Percentiles rank a stretch among this genome's conserved stretches.
phyloP scores from a whole-genome alignment of 2,797 vertebrate species.

The Smutsia gigantea region DNA sequence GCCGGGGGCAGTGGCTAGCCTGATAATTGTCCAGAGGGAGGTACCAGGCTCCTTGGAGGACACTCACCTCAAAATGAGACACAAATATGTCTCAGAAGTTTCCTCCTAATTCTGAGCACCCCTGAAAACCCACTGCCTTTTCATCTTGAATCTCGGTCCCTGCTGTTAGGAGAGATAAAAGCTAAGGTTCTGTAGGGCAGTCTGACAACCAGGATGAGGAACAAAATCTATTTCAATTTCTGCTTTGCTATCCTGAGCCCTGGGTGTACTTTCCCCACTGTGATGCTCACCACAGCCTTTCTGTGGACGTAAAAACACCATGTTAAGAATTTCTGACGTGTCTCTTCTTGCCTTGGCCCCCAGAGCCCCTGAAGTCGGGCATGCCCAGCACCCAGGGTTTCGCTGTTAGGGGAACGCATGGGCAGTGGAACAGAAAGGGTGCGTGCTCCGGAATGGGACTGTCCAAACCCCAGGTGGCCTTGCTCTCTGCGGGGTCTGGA shows the following conservation, averaged over 20 bases:
- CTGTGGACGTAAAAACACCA: neutral
- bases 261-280: neutral
- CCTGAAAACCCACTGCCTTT: neutral
- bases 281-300: neutral
- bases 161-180: neutral
- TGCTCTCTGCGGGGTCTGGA: neutral
- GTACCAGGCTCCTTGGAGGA: fast-evolving
- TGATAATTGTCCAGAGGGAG: neutral
- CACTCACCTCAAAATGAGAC: neutral
- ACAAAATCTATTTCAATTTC: neutral
- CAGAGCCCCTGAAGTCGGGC: neutral
- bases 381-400: neutral
- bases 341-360: neutral
- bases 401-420: neutral
- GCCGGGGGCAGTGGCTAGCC: fast-evolving
- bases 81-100: neutral
- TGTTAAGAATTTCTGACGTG: fast-evolving
- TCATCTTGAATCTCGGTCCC: neutral
- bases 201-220: neutral
- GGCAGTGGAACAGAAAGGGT: no score
- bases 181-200: neutral
- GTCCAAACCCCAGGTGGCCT: neutral
- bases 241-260: neutral
- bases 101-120: neutral
- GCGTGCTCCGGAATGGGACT: neutral